These are phyloP conservation scores for Cariama cristata DNA, from an alignment of 2,113 vertebrate species.

Conservation along the genomic window DNA sequence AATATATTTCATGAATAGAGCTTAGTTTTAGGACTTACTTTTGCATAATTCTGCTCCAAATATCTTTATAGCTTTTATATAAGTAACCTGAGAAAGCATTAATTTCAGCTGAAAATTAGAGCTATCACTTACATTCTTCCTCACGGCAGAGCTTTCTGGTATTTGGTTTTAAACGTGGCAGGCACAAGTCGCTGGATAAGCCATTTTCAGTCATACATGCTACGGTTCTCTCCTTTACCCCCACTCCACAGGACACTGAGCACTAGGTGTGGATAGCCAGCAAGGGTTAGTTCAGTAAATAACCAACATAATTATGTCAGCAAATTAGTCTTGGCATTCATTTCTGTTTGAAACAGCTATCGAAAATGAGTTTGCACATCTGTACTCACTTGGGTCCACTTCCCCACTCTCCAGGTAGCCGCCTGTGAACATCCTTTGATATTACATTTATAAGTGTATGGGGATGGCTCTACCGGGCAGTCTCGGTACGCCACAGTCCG, in stretches of 20 bases:
- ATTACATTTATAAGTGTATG: constrained; percentile 76
- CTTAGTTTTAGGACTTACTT: background rate
- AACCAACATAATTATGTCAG: background rate
- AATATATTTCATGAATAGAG: background rate
- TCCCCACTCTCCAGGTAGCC: constrained; percentile 86
- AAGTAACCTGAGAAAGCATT: background rate
- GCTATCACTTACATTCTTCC: constrained; percentile 84
- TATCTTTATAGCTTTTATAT: background rate
- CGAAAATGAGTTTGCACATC: background rate
- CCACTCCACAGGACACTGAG: constrained; percentile 89
- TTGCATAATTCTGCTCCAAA: background rate
- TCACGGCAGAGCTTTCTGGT: constrained; percentile 81
- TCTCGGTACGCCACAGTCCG: constrained; percentile 46
- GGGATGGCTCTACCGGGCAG: constrained; percentile 78
- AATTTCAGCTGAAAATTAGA: background rate
- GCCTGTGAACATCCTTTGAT: constrained; percentile 77
- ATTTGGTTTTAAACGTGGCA: constrained; percentile 82
- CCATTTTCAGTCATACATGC: constrained; percentile 83
- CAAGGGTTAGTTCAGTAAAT: background rate
- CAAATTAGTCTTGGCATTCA: background rate
- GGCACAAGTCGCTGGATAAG: constrained; percentile 83
- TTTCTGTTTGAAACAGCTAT: background rate
- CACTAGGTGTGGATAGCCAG: constrained; percentile 78
- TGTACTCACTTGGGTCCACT: constrained; percentile 85
- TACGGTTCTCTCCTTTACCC: constrained; percentile 84